phyloP scores from a whole-genome alignment of 2,113 vertebrate genomes.

The Hydropotes inermis region DNA sequence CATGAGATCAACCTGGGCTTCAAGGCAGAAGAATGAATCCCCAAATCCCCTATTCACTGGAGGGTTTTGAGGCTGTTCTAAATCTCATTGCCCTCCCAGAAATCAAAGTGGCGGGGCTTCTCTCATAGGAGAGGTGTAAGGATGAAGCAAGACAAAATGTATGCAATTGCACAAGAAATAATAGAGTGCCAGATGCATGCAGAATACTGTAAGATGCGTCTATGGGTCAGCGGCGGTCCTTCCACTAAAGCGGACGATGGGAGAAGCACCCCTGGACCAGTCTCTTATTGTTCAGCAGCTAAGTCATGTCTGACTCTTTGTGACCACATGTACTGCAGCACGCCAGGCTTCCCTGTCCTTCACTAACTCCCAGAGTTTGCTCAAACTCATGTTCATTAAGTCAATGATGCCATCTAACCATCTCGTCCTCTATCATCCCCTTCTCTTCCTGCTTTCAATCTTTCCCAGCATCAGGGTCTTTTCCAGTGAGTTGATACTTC shows the following conservation, averaged over 20 bases:
- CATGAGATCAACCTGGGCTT: not conserved
- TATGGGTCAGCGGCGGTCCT: not conserved
- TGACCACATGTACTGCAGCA: not conserved
- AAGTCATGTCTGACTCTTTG: not conserved
- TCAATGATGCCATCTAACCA: not conserved
- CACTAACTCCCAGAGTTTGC: not conserved
- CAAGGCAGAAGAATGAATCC: accelerated
- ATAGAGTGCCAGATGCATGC: not conserved
- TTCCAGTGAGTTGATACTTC: not conserved
- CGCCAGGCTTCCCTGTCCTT: not conserved
- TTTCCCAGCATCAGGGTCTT: not conserved
- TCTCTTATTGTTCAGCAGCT: not conserved
- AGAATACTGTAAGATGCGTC: accelerated
- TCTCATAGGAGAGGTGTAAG: not conserved
- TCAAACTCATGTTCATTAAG: not conserved
- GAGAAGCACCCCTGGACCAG: not conserved
- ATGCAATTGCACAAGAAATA: not conserved
- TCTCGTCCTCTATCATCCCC: not conserved
- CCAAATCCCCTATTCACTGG: not conserved
- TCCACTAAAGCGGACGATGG: too few relatives aligned
- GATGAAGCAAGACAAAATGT: not conserved
- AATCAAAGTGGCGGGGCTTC: not conserved
- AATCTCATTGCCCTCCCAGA: not conserved
- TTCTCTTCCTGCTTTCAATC: not conserved
- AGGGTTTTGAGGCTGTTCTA: not conserved